Evolutionary conservation across 2,888 invertebrate species (phyloP).

Genomic region (Invenusta paracnida): DNA sequence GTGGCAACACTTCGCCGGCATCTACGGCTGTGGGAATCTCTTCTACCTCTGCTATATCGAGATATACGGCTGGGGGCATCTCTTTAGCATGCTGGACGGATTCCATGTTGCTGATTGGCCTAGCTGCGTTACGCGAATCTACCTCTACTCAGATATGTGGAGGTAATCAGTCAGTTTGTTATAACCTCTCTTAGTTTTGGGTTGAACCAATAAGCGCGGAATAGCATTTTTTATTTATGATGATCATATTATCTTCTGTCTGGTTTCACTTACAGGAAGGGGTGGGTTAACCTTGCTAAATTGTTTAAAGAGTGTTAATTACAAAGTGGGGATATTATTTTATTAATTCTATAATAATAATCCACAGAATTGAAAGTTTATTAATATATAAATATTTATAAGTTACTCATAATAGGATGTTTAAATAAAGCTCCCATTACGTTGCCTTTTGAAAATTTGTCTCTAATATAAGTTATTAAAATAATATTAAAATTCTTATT

Average conservation of each 20-base stretch:
- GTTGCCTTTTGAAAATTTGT: too few relatives aligned
- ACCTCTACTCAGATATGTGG: conserved; percentile 29
- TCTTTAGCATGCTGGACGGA: background rate
- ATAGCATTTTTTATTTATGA: background rate
- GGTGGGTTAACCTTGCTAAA: too few relatives aligned
- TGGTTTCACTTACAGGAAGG: too few relatives aligned
- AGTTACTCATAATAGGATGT: too few relatives aligned
- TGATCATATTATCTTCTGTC: background rate
- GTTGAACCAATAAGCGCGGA: too few relatives aligned
- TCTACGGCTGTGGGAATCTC: background rate
- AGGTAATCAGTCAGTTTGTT: background rate
- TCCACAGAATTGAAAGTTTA: too few relatives aligned
- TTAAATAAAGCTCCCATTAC: too few relatives aligned
- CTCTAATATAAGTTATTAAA: too few relatives aligned
- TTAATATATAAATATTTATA: too few relatives aligned
- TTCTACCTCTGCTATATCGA: conserved; percentile 15
- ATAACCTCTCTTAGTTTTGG: too few relatives aligned
- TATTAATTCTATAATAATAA: background rate
- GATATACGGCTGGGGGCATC: background rate
- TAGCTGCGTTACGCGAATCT: background rate
- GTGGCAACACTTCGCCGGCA: background rate
- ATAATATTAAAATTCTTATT: too few relatives aligned
- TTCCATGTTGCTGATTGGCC: conserved; percentile 13
- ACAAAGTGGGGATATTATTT: background rate
- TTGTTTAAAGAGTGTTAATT: too few relatives aligned